Evolutionary conservation across 1,140 invertebrate species (phyloP), one percentile per base, ranked within the genome.

Genomic region (Drosophila tani): DNA sequence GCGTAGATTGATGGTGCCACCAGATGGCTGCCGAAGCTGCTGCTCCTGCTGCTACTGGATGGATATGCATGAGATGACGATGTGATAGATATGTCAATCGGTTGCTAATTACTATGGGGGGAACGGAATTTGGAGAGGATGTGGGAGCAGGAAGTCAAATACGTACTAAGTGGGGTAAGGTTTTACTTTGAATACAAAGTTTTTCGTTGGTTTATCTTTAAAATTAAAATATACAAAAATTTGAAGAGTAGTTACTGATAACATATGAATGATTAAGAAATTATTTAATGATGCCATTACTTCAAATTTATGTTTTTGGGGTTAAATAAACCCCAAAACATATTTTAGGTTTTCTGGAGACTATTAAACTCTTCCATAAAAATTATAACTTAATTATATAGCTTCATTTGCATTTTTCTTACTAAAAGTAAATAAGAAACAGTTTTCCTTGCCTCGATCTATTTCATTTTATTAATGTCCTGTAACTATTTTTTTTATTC

Each of bases 1-100:
- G 53, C 77, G 70, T 67, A 70, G 62, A 74, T 86, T 69, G 74
- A 64, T 88, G 53, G 53, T 51, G 57, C 75, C 76, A 60, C 68
- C 70, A 74, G 70, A 73, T 74, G 70, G 69, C 66, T 15, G 9
- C 17, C 7, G 17, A 12, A 14, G 51, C 17, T 38, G 50, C 21
- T 0, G 21, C 2, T 21, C 3, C 17, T 47, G 14, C 15, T 50
- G 43, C 43, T 46, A 9, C n/a, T 21, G 17, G n/a, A 47, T 35
- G 68, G 32, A 21, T 67, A 41, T 70, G 69, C 53, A 70, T 59
- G 43, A 56, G 53, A 24, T 38, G 53, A n/a, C 40, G 32, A 32
- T 55, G 47, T 29, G 49, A 38, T 55, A 68, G 67, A 68, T 49
- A 27, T 73, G 70, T 45, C 70, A 73, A 73, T 60, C 29, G 38